phyloP scores from a whole-genome alignment of 2,797 vertebrate species.

The Microchirus variegatus region DNA sequence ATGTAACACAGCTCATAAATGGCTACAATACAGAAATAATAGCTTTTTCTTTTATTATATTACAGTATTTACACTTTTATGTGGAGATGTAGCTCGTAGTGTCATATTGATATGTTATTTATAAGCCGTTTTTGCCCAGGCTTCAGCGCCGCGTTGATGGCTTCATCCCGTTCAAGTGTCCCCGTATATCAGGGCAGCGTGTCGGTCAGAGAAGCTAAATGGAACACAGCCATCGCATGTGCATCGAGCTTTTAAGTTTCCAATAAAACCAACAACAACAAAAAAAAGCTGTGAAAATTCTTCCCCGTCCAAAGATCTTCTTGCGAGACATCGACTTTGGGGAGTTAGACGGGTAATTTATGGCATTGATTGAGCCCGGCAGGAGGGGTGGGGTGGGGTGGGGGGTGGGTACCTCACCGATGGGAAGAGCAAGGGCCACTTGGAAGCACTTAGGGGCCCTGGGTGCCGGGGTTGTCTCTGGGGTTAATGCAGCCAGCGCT shows the following conservation, averaged over 20 bases:
- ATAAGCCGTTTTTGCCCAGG: too few relatives aligned
- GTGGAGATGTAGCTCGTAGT: too few relatives aligned
- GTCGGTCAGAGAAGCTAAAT: too few relatives aligned
- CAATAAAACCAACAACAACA: constrained; percentile 39
- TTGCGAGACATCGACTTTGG: constrained; percentile 59
- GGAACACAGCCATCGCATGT: too few relatives aligned
- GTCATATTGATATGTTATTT: too few relatives aligned
- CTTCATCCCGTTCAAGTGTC: too few relatives aligned
- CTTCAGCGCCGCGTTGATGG: too few relatives aligned
- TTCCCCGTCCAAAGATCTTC: constrained; percentile 53
- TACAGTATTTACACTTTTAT: too few relatives aligned
- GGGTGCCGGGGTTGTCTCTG: constrained; percentile 73
- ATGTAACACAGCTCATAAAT: too few relatives aligned
- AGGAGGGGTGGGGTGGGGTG: constrained; percentile 24
- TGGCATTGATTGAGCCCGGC: constrained; percentile 64
- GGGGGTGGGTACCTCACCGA: constrained; percentile 42
- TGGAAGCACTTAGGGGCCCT: constrained; percentile 79
- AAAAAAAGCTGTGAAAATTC: constrained; percentile 50
- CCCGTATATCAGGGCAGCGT: too few relatives aligned
- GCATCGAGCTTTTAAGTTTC: background rate
- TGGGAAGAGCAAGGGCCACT: constrained; percentile 68
- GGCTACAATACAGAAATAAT: too few relatives aligned
- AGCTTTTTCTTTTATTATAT: too few relatives aligned
- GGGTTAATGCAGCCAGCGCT: constrained; percentile 80
- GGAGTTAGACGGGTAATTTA: constrained; percentile 76